A percentile compares a stretch with the other conserved stretches of the same genome.
These are phyloP conservation scores for Caracal caracal DNA, from an alignment of 2,113 vertebrate genomes.

Conservation along the genomic window DNA sequence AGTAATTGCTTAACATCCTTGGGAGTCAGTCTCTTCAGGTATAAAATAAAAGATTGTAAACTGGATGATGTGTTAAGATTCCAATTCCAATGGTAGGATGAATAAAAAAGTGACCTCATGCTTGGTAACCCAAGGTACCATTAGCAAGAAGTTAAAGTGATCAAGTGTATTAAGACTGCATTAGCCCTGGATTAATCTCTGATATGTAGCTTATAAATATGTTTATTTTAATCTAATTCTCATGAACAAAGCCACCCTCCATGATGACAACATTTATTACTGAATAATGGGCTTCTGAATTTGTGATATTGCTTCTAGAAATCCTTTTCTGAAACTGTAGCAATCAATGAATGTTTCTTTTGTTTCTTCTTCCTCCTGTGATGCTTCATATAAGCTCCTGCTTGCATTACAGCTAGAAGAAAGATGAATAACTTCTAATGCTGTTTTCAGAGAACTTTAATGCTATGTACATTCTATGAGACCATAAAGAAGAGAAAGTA, in stretches of 20 bases:
- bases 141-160: not conserved
- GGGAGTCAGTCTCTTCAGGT: not conserved
- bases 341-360: not conserved
- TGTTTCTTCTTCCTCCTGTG: constrained; percentile 9
- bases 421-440: not conserved
- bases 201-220: not conserved
- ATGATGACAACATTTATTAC: not conserved
- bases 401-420: not conserved
- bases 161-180: not conserved
- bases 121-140: constrained; percentile 1
- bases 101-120: not conserved
- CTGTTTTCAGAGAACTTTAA: not conserved
- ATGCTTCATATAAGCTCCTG: not conserved
- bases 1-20: not conserved
- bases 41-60: not conserved
- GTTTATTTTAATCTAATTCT: constrained; percentile 30
- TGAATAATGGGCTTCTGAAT: not conserved
- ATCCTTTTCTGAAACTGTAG: not conserved
- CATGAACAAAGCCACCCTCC: not conserved
- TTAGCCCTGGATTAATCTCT: not conserved
- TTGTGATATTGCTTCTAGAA: not conserved
- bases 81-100: not conserved
- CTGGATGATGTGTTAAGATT: not conserved
- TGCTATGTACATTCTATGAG: not conserved
- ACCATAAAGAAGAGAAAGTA: not conserved